These are phyloP conservation scores for Bubo bubo DNA, from an alignment of 2,113 vertebrate genomes.

Conservation along the genomic window DNA sequence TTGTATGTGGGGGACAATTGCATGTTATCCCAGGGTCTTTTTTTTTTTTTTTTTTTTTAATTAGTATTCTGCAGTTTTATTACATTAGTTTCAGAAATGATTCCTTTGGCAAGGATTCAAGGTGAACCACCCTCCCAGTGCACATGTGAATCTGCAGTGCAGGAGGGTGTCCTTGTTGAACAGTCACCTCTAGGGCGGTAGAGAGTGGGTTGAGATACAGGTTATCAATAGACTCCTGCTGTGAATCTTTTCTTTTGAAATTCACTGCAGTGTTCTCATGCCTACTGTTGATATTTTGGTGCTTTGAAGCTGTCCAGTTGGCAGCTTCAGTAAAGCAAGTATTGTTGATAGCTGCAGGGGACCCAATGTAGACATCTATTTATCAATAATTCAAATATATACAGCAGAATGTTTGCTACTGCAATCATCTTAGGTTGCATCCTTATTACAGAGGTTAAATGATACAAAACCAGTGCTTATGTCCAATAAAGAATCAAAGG, in stretches of 20 bases:
- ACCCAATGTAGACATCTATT: background rate
- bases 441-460: background rate
- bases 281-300: background rate
- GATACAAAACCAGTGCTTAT: background rate
- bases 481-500: background rate
- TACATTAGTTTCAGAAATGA: background rate
- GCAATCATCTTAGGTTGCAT: background rate
- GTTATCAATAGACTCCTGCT: background rate
- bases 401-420: background rate
- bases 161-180: background rate
- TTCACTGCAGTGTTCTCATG: background rate
- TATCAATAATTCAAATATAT: conserved; percentile 1
- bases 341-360: background rate
- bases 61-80: background rate
- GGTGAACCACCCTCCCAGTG: background rate
- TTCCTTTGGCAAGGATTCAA: background rate
- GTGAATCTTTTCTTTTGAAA: background rate
- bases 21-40: background rate
- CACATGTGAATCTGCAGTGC: background rate
- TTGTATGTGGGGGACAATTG: background rate
- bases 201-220: background rate
- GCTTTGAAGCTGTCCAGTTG: background rate
- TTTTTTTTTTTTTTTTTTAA: background rate
- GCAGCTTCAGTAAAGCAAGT: background rate
- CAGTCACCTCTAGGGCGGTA: background rate